phyloP scores from a whole-genome alignment of 2,888 invertebrate species.

The Halictus ligatus region DNA sequence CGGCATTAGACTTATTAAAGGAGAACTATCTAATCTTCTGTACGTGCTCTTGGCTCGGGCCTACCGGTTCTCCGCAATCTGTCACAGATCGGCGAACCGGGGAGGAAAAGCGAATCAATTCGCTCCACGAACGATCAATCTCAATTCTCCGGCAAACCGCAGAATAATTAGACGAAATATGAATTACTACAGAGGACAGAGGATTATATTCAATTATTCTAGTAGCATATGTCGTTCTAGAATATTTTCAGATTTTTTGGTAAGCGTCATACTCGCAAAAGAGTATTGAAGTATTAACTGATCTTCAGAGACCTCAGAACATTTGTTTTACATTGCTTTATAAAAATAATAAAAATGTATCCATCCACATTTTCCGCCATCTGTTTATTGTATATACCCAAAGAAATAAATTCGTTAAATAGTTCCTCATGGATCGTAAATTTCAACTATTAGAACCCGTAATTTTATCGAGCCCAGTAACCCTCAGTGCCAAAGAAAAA shows the following conservation, averaged over 20 bases:
- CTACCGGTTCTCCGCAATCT: constrained; percentile 30
- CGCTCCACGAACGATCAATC: not conserved
- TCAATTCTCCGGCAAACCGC: not conserved
- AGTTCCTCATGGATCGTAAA: too few species aligned
- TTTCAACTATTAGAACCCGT: too few species aligned
- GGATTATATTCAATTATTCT: not conserved
- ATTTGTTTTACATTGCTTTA: not conserved
- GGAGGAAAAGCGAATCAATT: not conserved
- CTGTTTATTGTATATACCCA: too few species aligned
- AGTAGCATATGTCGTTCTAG: not conserved
- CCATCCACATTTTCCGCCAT: too few species aligned
- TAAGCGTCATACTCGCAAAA: not conserved
- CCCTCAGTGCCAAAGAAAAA: too few species aligned
- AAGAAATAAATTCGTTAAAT: too few species aligned
- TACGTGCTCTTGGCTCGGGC: constrained; percentile 56
- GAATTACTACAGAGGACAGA: not conserved
- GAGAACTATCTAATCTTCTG: constrained; percentile 64
- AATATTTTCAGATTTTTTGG: not conserved
- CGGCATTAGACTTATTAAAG: constrained; percentile 49
- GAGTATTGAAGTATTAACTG: not conserved
- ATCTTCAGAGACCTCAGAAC: not conserved
- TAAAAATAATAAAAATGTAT: too few species aligned
- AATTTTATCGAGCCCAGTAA: too few species aligned
- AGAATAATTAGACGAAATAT: not conserved
- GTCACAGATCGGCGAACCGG: constrained; percentile 32